Evolutionary conservation across 2,113 vertebrate species (phyloP), one percentile per base, ranked within the genome.

Genomic region (Baryphthengus martii): DNA sequence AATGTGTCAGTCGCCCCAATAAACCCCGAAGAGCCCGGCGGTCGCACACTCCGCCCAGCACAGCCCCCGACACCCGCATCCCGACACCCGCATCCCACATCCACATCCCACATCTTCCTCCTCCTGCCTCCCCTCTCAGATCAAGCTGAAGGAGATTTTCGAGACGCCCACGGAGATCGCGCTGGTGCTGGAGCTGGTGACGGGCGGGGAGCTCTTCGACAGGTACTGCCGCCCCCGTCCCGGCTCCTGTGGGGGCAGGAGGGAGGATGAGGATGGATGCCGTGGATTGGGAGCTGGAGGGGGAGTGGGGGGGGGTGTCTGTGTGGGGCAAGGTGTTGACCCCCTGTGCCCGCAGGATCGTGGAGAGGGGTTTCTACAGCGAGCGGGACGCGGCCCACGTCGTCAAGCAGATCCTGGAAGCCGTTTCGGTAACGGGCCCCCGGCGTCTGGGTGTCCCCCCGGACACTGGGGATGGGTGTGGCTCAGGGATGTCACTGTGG

Each of bases 91-190:
- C 47, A 7, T 13, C 31, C 33, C 55, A 10, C 17, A 7, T 14
- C 24, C 24, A 26, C n/a, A 17, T n/a, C 31, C 76, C 10, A 0
- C 40, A 5, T 19, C 70, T n/a, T n/a, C n/a, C n/a, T n/a, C 74
- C 68, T 59, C 31, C 71, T 70, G 35, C 56, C 3, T 0, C 29
- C 68, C 79, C 67, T 74, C 66, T 15, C 93, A 99, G 99, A 99
- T 99, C 94, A 98, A 98, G 90, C 97, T 99, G 96, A 99, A 99
- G 96, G 99, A 99, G 94, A 99, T 99, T 90, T 99, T 99, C 33
- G 99, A 99, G 97, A 99, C 98, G 0, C 98, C 98, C 91, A 97
- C 98, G 0, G 98, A 99, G 97, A 99, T 99, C n/a, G 97, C 97
- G 10, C 98, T 99, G 29, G 96, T 99, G 35, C 97, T 99, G 93